A percentile compares a stretch with the other conserved stretches of the same genome.
Evolutionary conservation across 2,888 invertebrate species (phyloP).

Genomic region (Allacma fusca): DNA sequence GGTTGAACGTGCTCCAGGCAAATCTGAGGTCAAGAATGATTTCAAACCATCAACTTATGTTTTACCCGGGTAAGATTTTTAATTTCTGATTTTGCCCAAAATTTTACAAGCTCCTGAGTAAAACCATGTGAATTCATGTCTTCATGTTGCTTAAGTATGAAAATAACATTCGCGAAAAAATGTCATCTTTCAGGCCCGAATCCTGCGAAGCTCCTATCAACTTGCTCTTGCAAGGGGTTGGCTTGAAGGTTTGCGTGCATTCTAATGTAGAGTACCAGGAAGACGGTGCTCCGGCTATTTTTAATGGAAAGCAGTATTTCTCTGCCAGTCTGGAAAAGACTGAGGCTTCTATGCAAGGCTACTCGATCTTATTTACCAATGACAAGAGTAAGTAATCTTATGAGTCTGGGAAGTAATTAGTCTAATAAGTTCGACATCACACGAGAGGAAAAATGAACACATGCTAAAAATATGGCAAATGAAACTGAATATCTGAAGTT

Average conservation of each 20-base stretch:
- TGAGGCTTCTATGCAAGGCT: slow-evolving; percentile 39
- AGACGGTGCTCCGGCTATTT: background rate
- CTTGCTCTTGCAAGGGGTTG: background rate
- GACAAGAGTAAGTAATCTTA: background rate
- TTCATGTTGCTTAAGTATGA: too few species aligned
- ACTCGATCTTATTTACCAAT: slow-evolving; percentile 14
- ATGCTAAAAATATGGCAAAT: too few species aligned
- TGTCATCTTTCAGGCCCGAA: background rate
- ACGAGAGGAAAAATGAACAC: too few species aligned
- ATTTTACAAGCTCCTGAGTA: too few species aligned
- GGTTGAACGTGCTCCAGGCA: background rate
- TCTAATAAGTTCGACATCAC: too few species aligned
- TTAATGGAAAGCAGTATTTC: slow-evolving; percentile 33
- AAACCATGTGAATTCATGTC: too few species aligned
- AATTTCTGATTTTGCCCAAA: too few species aligned
- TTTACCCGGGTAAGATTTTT: slow-evolving; percentile 23
- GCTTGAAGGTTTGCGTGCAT: slow-evolving; percentile 43
- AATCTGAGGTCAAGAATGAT: slow-evolving; percentile 4
- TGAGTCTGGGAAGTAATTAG: background rate
- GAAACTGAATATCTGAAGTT: too few species aligned
- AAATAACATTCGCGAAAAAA: too few species aligned
- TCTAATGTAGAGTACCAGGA: slow-evolving; percentile 47
- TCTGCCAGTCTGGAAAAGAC: slow-evolving; percentile 30
- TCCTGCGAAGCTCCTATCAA: background rate
- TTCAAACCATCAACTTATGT: slow-evolving; percentile 13